Evolutionary conservation across 2,113 vertebrate species (phyloP).

Genomic region (Scortum barcoo): DNA sequence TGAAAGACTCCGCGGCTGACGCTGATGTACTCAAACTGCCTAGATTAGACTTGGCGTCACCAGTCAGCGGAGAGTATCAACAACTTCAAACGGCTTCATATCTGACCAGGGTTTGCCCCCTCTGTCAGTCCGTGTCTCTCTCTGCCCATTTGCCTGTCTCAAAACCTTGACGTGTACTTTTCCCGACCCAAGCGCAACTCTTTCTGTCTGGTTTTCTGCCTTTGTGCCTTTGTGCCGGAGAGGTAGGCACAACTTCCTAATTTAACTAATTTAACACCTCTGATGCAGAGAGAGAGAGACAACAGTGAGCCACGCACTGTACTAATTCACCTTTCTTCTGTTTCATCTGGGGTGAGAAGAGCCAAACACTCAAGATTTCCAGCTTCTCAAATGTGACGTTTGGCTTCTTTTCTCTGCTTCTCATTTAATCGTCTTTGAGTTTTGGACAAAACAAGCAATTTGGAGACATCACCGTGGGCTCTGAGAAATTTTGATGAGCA

Average conservation of each 20-base stretch:
- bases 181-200: conserved; percentile 1
- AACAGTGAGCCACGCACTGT: conserved; percentile 7
- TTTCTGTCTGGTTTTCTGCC: not conserved
- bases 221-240: not conserved
- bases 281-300: not conserved
- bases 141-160: conserved; percentile 22
- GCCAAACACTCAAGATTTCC: not conserved
- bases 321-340: not conserved
- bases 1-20: conserved; percentile 38
- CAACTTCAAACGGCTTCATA: conserved; percentile 62
- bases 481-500: not conserved
- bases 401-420: not conserved
- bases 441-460: not conserved
- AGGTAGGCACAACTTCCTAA: not conserved
- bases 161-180: conserved; percentile 7
- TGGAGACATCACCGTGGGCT: not conserved
- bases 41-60: conserved; percentile 52
- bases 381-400: not conserved
- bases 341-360: not conserved
- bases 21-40: conserved; percentile 40
- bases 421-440: not conserved
- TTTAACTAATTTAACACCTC: conserved; percentile 17
- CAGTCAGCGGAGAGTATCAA: conserved; percentile 49
- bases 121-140: conserved; percentile 23
- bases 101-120: conserved; percentile 33